Conservation (phyloP, 2,888 invertebrate genomes). For the Andrena chrysosceles region DNA sequence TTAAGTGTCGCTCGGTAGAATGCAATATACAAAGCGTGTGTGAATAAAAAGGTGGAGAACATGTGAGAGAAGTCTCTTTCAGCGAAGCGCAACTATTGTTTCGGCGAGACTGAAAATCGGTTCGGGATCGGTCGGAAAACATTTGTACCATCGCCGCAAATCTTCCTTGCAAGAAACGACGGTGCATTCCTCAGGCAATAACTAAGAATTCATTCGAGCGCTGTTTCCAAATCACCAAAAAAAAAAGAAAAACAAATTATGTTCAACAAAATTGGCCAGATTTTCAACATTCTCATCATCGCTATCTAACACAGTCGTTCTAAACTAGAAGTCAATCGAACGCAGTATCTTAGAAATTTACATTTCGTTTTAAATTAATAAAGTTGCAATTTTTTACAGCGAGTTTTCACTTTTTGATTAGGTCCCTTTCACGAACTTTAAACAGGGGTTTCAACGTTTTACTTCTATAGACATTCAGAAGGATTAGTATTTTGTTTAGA, state of each 20-base stretch:
- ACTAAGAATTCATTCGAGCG: constrained; percentile 68
- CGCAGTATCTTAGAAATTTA: constrained; percentile 22
- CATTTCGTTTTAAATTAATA: too few relatives aligned
- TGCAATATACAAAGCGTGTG: constrained; percentile 55
- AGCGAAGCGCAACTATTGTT: constrained; percentile 35
- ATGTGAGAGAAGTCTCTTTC: constrained; percentile 35
- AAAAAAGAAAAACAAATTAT: constrained; percentile 11
- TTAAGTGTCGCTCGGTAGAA: background rate
- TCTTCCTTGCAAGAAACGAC: constrained; percentile 70
- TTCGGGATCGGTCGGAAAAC: constrained; percentile 7
- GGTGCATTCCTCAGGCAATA: constrained; percentile 70
- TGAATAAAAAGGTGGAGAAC: constrained; percentile 9
- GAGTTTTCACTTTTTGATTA: background rate
- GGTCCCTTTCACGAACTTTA: background rate
- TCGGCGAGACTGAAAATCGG: background rate
- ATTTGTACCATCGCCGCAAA: constrained; percentile 32
- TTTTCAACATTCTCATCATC: constrained; percentile 53
- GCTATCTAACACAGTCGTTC: constrained; percentile 55
- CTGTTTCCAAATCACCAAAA: constrained; percentile 69
- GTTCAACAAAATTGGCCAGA: constrained; percentile 24
- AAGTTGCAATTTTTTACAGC: background rate
- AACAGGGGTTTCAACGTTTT: background rate
- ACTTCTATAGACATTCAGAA: background rate
- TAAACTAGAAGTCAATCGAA: constrained; percentile 45
- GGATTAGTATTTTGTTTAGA: too few relatives aligned